phyloP scores from a whole-genome alignment of 2,888 invertebrate species.

The Temnothorax unifasciatus region DNA sequence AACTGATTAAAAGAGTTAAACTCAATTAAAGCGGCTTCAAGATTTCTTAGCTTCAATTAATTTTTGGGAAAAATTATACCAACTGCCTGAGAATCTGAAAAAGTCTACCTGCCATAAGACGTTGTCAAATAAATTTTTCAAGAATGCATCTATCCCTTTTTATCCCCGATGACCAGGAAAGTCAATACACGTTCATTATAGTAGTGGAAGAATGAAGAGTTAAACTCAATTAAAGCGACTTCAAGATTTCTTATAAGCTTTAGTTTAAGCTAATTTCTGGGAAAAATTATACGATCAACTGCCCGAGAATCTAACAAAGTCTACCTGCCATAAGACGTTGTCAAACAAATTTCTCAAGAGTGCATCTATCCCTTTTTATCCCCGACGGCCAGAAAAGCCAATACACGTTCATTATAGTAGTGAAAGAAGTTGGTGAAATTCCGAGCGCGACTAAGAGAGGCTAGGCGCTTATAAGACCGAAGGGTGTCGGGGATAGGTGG shows the following conservation, averaged over 20 bases:
- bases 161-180: not conserved
- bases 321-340: not conserved
- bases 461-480: constrained; percentile 59
- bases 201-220: constrained; percentile 29
- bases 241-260: not conserved
- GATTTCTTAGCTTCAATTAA: not conserved
- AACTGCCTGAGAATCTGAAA: not conserved
- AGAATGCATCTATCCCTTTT: not conserved
- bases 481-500: constrained; percentile 39
- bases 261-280: not conserved
- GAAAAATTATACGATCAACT: not conserved
- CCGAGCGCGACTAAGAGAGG: constrained; percentile 59
- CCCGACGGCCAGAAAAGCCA: not conserved
- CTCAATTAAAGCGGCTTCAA: not conserved
- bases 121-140: constrained; percentile 20
- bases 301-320: not conserved
- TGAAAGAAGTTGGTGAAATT: constrained; percentile 54
- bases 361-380: constrained; percentile 8
- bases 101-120: not conserved
- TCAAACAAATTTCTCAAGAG: constrained; percentile 9
- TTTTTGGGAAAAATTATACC: not conserved
- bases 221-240: not conserved
- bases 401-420: constrained; percentile 26
- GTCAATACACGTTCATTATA: constrained; percentile 23
- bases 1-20: not conserved